A percentile compares a stretch with the other conserved stretches of the same genome.
These are phyloP conservation scores for Nephrotoma guestfalica DNA, from an alignment of 2,888 invertebrate genomes.

Conservation along the genomic window DNA sequence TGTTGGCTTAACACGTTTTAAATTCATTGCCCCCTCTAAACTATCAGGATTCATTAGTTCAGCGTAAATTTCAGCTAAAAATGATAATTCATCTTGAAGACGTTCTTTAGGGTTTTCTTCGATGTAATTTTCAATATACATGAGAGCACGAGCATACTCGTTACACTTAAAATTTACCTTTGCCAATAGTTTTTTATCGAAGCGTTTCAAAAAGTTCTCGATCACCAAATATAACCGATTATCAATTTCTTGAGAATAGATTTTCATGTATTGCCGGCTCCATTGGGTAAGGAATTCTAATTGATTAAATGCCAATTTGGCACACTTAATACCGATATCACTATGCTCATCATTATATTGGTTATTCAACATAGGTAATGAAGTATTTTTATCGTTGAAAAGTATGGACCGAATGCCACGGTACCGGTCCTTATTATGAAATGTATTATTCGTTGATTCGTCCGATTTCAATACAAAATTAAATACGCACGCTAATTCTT, in stretches of 20 bases:
- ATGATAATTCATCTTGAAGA: conserved; percentile 44
- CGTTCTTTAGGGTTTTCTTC: conserved; percentile 35
- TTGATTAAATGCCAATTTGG: conserved; percentile 54
- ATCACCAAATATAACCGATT: conserved; percentile 14
- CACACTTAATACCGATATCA: conserved; percentile 41
- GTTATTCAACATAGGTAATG: conserved; percentile 13
- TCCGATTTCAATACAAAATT: conserved; percentile 14
- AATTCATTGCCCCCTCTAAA: conserved; percentile 63
- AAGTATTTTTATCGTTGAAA: conserved; percentile 6
- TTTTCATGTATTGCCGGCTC: conserved; percentile 32
- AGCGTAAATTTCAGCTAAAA: conserved; percentile 68
- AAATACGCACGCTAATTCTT: conserved; percentile 43
- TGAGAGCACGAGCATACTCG: conserved; percentile 58
- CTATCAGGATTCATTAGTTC: conserved; percentile 83
- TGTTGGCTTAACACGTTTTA: conserved; percentile 60
- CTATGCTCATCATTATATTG: conserved; percentile 14
- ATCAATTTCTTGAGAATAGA: background rate
- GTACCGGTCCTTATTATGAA: background rate
- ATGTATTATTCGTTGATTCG: background rate
- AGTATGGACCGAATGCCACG: background rate
- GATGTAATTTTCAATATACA: conserved; percentile 62
- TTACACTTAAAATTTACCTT: conserved; percentile 59
- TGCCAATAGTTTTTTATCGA: conserved; percentile 52
- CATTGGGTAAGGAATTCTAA: conserved; percentile 65
- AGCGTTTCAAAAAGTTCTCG: conserved; percentile 30